Base-by-base conservation (phyloP, 2,113 vertebrate genomes). In the Anolis carolinensis region DNA sequence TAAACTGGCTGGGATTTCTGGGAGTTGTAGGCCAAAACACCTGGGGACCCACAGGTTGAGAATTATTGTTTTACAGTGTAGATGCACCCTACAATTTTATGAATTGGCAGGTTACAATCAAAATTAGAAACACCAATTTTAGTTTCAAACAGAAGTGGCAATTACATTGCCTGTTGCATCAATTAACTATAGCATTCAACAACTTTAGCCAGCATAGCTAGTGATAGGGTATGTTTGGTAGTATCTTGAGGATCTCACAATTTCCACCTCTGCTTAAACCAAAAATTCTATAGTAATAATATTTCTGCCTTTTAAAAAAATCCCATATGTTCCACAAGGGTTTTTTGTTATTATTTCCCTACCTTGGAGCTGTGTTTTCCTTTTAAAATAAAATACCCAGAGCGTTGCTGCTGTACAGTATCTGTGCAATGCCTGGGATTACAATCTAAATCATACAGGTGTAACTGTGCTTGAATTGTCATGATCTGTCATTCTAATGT, bases 391-490 rank as follows among this genome's bases (percentile, higher is more conserved):
- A 87, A 74, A 68, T 52, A 86, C 72, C n/a, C 89, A 90, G 76
- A 87, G 77, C 89, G 86, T 48, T 91, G 82, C 88, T 84, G 89
- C 68, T 79, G 36, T 20, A n/a, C 89, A 91, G 87, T 86, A 70
- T 92, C 81, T 89, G 88, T 79, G 77, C 0, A 1, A 87, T 91
- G 39, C 14, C 90, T 80, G 82, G 67, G 87, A 88, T 89, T 93
- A 68, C 59, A 88, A 20, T 82, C 81, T 93, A 93, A 94, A 92
- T 79, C 68, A 92, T 88, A 79, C 67, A 84, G 87, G 88, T 90
- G 84, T 52, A 92, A 92, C 39, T 87, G n/a, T 74, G 74, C 75
- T 89, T 76, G 18, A 91, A 68, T 81, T 89, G 82, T 75, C 82
- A 68, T 90, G 83, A 90, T 86, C 79, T 2, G 87, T 86, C 86